phyloP scores from a whole-genome alignment of 2,888 invertebrate species.

The Drosophila austrosaltans region DNA sequence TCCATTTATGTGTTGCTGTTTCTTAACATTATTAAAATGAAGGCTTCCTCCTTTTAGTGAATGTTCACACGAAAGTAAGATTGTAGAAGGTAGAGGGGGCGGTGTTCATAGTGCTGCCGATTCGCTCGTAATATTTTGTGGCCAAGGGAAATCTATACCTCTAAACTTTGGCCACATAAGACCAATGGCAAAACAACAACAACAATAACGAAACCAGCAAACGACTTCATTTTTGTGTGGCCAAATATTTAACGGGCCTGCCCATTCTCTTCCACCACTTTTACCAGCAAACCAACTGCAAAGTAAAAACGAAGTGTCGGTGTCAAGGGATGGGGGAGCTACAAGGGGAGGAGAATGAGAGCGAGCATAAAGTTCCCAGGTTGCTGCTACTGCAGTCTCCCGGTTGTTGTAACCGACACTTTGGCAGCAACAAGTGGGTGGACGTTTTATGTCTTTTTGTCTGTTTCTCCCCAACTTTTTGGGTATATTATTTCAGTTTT shows the following conservation, averaged over 20 bases:
- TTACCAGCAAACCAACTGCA: background rate
- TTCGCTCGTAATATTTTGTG: background rate
- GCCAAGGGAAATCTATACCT: background rate
- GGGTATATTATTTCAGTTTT: constrained; percentile 43
- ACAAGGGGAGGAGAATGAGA: constrained; percentile 9
- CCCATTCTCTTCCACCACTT: constrained; percentile 10
- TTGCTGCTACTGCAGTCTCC: constrained; percentile 32
- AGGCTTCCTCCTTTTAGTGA: background rate
- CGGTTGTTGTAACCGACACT: constrained; percentile 70
- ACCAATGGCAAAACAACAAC: background rate
- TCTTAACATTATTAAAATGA: background rate
- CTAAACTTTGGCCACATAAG: background rate
- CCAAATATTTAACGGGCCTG: constrained; percentile 12
- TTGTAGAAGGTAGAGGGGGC: background rate
- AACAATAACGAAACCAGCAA: background rate
- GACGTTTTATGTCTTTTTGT: constrained; percentile 77
- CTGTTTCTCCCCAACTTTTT: constrained; percentile 57
- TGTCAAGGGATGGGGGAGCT: constrained; percentile 24
- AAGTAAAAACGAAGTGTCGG: constrained; percentile 1
- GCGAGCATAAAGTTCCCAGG: constrained; percentile 51
- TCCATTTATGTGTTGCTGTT: background rate
- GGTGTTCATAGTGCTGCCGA: background rate
- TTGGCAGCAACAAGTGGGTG: constrained; percentile 77
- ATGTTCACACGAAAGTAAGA: background rate
- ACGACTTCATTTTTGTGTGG: constrained; percentile 11